A percentile compares a stretch with the other conserved stretches of the same genome.
These are phyloP conservation scores for Scatophagus argus DNA, from an alignment of 2,113 vertebrate species.

Conservation along the genomic window DNA sequence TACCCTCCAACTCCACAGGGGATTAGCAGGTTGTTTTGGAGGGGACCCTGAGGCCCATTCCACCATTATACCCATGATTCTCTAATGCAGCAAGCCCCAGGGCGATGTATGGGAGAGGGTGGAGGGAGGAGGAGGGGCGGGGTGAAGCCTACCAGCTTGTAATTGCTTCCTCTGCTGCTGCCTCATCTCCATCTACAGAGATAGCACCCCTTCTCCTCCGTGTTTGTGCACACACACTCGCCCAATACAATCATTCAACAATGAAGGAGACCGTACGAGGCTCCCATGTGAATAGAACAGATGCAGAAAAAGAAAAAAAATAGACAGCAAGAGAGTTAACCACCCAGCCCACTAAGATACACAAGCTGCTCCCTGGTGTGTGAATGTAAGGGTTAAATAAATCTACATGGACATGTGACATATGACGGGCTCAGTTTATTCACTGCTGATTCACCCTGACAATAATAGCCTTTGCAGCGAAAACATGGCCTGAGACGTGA, in stretches of 20 bases:
- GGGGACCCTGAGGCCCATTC: constrained; percentile 72
- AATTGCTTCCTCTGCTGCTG: constrained; percentile 76
- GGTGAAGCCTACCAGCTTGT: constrained; percentile 73
- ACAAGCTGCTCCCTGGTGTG: constrained; percentile 39
- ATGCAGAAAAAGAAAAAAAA: constrained; percentile 45
- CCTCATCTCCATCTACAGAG: constrained; percentile 68
- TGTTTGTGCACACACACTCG: constrained; percentile 2
- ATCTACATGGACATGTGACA: constrained; percentile 60
- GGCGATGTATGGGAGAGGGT: constrained; percentile 46
- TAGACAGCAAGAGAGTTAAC: constrained; percentile 31
- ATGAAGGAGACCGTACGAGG: constrained; percentile 34
- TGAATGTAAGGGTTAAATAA: constrained; percentile 56
- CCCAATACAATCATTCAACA: constrained; percentile 44
- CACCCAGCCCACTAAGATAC: constrained; percentile 2
- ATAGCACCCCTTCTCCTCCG: constrained; percentile 48
- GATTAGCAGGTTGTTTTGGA: constrained; percentile 86
- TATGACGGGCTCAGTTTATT: constrained; percentile 47
- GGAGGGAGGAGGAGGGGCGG: constrained; percentile 53
- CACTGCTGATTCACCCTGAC: constrained; percentile 49
- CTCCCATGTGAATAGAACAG: constrained; percentile 60
- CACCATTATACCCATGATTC: constrained; percentile 79
- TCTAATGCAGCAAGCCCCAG: constrained; percentile 71
- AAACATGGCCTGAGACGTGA: constrained; percentile 16
- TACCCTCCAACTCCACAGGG: constrained; percentile 59
- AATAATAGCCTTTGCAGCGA: constrained; percentile 33